phyloP scores from a whole-genome alignment of 2,888 invertebrate species.

The Hyposoter dolosus region DNA sequence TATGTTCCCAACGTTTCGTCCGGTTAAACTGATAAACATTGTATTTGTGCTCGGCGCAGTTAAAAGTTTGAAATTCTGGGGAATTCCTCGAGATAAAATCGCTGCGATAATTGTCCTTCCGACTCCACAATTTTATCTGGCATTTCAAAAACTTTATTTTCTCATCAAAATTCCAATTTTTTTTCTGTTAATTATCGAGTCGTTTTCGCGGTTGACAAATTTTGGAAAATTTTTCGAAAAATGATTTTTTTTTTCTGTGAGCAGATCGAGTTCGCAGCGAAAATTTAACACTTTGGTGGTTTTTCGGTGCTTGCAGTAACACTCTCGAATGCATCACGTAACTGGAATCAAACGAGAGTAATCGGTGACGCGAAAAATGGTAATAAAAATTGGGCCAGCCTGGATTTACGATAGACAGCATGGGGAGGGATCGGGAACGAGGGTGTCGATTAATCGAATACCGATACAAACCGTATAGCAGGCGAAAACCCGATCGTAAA shows the following conservation, averaged over 20 bases:
- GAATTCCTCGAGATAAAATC: not conserved
- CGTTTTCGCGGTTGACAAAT: not conserved
- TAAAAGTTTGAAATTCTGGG: not conserved
- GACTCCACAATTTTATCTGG: not conserved
- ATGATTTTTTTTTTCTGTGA: not conserved
- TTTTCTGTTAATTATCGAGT: no score
- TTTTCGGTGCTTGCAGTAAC: not conserved
- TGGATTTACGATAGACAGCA: not conserved
- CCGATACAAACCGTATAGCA: conserved; percentile 20
- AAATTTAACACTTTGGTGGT: not conserved
- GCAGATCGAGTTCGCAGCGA: no score
- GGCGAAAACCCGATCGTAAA: conserved; percentile 24
- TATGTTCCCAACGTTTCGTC: not conserved
- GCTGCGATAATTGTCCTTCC: not conserved
- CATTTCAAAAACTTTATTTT: no score
- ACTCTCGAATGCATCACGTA: not conserved
- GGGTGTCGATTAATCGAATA: conserved; percentile 23
- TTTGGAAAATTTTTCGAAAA: not conserved
- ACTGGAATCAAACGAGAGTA: not conserved
- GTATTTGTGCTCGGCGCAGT: not conserved
- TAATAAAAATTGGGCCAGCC: conserved; percentile 6
- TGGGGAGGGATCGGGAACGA: not conserved
- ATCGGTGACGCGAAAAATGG: not conserved
- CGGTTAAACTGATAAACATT: not conserved
- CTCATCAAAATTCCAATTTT: no score